Evolutionary conservation across 1,140 invertebrate genomes (phyloP).

Genomic region (Aphelinus certus): DNA sequence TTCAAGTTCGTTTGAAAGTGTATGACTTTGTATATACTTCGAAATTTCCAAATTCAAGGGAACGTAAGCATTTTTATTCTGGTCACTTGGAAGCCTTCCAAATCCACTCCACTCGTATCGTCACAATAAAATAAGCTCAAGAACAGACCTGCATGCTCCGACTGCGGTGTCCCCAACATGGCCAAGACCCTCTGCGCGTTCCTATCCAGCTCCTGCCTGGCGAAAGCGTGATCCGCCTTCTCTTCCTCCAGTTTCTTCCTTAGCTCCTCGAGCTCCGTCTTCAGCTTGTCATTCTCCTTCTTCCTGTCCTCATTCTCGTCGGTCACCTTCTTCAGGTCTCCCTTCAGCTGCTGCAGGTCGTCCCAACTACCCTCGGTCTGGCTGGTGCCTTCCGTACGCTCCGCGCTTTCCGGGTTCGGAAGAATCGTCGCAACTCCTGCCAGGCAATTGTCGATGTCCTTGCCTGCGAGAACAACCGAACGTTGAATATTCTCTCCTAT

Average conservation of each 20-base stretch:
- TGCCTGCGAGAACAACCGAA: constrained; percentile 59
- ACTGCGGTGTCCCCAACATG: constrained; percentile 69
- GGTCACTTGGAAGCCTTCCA: no score
- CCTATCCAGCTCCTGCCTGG: constrained; percentile 75
- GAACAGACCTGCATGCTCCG: constrained; percentile 52
- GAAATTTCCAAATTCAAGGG: no score
- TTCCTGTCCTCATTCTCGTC: constrained; percentile 44
- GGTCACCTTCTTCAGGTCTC: constrained; percentile 64
- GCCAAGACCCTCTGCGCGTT: constrained; percentile 78
- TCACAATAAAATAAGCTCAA: no score
- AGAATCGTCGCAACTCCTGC: constrained; percentile 67
- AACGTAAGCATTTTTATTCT: no score
- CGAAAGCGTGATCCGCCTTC: constrained; percentile 74
- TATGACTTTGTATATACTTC: no score
- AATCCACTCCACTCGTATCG: no score
- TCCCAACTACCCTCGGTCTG: constrained; percentile 74
- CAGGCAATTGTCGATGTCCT: constrained; percentile 76
- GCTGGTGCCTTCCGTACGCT: constrained; percentile 66
- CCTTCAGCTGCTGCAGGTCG: constrained; percentile 70
- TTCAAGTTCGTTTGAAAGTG: no score
- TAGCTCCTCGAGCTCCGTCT: constrained; percentile 53
- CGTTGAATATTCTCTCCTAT: not conserved
- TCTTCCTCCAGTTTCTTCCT: constrained; percentile 69
- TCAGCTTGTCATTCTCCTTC: constrained; percentile 59
- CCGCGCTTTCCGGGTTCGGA: constrained; percentile 61